Evolutionary conservation across 2,797 vertebrate genomes (phyloP), one percentile per base, ranked within the genome.

Genomic region (Muscicapa striata): DNA sequence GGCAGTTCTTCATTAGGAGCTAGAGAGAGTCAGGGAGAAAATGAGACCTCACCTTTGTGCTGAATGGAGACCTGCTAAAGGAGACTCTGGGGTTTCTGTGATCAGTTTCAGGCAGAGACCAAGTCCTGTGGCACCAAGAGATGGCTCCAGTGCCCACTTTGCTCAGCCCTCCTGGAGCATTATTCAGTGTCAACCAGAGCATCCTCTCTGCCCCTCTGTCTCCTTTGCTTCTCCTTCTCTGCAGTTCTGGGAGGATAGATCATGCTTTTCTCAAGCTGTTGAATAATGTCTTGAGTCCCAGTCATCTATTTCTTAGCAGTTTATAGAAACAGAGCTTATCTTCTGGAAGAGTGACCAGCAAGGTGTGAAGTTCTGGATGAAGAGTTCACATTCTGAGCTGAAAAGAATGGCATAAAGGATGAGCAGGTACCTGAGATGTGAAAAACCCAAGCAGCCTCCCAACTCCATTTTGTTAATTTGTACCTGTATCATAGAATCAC

Each of bases 201-300:
- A 17, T 0, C 2, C 27, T 51, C 36, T 55, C 74, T 61, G 2
- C 9, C 4, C 4, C 24, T 81, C 63, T 59, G 6, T 6, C 27
- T 87, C 38, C 27, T 90, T 58, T 46, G 4, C 46, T 61, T n/a
- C 27, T 13, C 7, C 14, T 49, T n/a, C 45, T 83, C 32, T 68
- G 32, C n/a, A 29, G 23, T 18, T 70, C 68, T 48, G 13, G 5
- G 26, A 9, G 23, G 5, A 2, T 15, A 21, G 10, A 11, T n/a
- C 6, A 7, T 24, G 29, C 2, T 52, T 46, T 70, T 38, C 55
- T 52, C 29, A 30, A 59, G 36, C 6, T 59, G 13, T 21, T 74
- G 48, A 76, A 40, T 40, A 22, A 19, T n/a, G 16, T 5, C 27
- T 67, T 20, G 26, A 45, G 48, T n/a, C 12, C 59, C 73, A 55